Evolutionary conservation across 2,797 vertebrate species (phyloP), one percentile per base, ranked within the genome.

Genomic region (Enteromius viviparus): DNA sequence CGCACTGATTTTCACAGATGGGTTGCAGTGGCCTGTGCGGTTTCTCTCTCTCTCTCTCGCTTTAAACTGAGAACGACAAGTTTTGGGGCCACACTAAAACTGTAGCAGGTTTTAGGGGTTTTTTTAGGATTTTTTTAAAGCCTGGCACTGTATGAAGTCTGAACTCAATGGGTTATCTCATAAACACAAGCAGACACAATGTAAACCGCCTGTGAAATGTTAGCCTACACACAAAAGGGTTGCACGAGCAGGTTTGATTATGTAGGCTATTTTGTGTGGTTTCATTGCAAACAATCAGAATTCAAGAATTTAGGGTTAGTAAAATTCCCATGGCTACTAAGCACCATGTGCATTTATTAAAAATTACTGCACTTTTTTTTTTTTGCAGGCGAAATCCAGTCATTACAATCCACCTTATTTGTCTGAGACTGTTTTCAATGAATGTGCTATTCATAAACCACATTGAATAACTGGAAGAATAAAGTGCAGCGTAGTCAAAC

Each of bases 1-100:
- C 14, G 34, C 70, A 84, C 72, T 78, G 78, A 85, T 86, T 88
- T 81, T 83, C 83, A 85, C 87, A 84, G 85, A 88, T 88, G 85
- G 85, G 75, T 88, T 79, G 78, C 83, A 34, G 37, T 85, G 87
- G 83, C 72, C 72, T 85, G 76, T 65, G 85, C 85, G 81, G 78
- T 85, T 85, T 80, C 79, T 85, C 75, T 85, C 51, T 42, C 74
- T 15, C 51, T 34, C 74, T 15, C 8, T 26, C 26, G 55, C 77
- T 86, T 83, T 29, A 85, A 78, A 66, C 69, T 81, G 80, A 86
- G 83, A 83, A 86, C 68, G 69, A 85, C 77, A 76, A 85, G 85
- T 81, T 85, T 81, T 76, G 40, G 58, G 55, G 69, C 72, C 80
- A 42, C 62, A 74, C 80, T 81, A 85, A 76, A 76, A 62, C 75